Evolutionary conservation across 2,888 invertebrate genomes (phyloP).

Genomic region (Perdita meconis): DNA sequence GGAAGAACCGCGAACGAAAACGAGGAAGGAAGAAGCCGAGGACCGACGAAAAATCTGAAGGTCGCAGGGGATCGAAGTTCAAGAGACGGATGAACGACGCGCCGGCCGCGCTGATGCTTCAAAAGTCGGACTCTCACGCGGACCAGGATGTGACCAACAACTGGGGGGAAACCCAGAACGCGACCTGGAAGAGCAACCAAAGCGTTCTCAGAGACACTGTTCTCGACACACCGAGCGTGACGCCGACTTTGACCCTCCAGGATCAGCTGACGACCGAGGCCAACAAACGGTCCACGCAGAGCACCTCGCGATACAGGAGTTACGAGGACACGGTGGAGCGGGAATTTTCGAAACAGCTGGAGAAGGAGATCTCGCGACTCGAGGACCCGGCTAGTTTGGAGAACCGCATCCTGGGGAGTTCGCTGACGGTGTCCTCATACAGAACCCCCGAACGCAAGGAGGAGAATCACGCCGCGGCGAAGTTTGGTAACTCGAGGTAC

Average conservation of each 20-base stretch:
- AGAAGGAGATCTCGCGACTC: slow-evolving; percentile 73
- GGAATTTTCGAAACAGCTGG: slow-evolving; percentile 77
- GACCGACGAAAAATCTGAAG: no score
- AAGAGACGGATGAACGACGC: slow-evolving; percentile 58
- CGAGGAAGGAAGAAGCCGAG: slow-evolving; percentile 58
- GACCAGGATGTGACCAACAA: slow-evolving; percentile 11
- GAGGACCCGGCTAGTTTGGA: slow-evolving; percentile 61
- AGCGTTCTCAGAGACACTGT: background rate
- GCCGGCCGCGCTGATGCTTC: slow-evolving; percentile 38
- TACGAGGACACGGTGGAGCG: slow-evolving; percentile 74
- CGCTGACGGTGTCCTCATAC: slow-evolving; percentile 29
- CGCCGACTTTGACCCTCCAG: slow-evolving; percentile 41
- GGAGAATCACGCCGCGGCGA: background rate
- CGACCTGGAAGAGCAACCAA: slow-evolving; percentile 7
- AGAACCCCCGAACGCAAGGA: background rate
- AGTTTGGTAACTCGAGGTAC: slow-evolving; percentile 62
- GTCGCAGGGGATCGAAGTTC: slow-evolving; percentile 44
- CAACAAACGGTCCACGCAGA: slow-evolving; percentile 23
- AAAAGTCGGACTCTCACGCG: slow-evolving; percentile 10
- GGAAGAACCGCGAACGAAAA: slow-evolving; percentile 69
- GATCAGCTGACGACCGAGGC: slow-evolving; percentile 55
- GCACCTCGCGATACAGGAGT: slow-evolving; percentile 45
- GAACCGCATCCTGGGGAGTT: slow-evolving; percentile 61
- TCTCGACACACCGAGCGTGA: background rate
- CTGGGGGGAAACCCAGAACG: slow-evolving; percentile 22